Percentiles rank a stretch among this genome's conserved stretches.
Evolutionary conservation across 1,140 invertebrate genomes (phyloP).

Genomic region (Pollicipes pollicipes): DNA sequence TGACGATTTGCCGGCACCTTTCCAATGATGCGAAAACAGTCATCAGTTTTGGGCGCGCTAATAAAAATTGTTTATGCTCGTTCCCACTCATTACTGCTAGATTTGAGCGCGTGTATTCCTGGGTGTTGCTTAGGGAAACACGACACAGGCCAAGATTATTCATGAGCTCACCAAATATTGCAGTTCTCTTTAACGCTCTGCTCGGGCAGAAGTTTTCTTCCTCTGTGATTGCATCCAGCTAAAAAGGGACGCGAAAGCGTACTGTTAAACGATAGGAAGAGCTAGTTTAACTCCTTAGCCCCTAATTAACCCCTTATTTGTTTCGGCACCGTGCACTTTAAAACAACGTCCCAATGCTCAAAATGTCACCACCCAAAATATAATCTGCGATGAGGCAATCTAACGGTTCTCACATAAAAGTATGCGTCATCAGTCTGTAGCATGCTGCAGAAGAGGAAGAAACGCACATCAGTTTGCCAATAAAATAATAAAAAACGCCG

Average conservation of each 20-base stretch:
- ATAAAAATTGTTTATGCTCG: background rate
- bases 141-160: no score
- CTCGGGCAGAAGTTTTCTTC: background rate
- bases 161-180: conserved; percentile 7
- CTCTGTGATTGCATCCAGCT: background rate
- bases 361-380: background rate
- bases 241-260: no score
- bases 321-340: background rate
- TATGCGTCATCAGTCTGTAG: background rate
- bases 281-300: background rate
- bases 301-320: no score
- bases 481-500: background rate
- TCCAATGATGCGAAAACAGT: no score
- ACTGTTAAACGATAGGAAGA: background rate
- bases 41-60: no score
- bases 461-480: no score
- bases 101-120: no score
- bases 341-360: background rate
- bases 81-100: conserved; percentile 3
- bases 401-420: background rate
- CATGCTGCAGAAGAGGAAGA: background rate
- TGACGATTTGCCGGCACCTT: no score
- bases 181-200: conserved; percentile 4
- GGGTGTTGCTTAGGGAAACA: no score
- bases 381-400: no score